Evolutionary conservation across 1,140 invertebrate genomes (phyloP).

Genomic region (Zaprionus camerounensis): DNA sequence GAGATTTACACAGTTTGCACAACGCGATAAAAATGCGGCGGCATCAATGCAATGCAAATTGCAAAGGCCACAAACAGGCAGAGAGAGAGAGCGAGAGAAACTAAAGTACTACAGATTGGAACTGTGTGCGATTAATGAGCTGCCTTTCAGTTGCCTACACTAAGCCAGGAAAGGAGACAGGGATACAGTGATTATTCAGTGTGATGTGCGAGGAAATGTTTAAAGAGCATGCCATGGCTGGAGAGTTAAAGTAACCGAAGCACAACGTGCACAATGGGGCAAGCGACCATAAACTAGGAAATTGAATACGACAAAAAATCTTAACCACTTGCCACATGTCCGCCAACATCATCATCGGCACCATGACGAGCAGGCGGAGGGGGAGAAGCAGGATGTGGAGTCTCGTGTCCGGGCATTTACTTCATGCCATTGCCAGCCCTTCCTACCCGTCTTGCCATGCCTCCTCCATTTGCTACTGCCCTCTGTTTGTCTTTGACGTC

Average conservation of each 20-base stretch:
- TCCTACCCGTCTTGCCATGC: background rate
- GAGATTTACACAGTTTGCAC: constrained; percentile 66
- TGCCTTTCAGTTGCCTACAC: background rate
- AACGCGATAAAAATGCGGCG: constrained; percentile 61
- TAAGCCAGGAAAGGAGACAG: background rate
- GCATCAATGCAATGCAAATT: constrained; percentile 79
- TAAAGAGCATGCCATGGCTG: background rate
- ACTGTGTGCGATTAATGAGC: constrained; percentile 17
- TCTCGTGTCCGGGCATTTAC: constrained; percentile 24
- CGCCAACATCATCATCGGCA: background rate
- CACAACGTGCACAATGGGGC: constrained; percentile 2
- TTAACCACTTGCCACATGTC: constrained; percentile 62
- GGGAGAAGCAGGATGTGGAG: background rate
- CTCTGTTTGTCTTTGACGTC: constrained; percentile 69
- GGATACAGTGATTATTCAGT: background rate
- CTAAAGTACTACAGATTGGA: too few species aligned
- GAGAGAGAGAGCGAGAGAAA: background rate
- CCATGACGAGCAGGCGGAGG: too few species aligned
- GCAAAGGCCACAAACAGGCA: constrained; percentile 62
- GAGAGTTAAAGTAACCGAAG: constrained; percentile 39
- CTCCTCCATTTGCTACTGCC: constrained; percentile 42
- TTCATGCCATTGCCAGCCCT: constrained; percentile 28
- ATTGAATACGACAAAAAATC: constrained; percentile 80
- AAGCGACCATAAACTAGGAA: constrained; percentile 61
- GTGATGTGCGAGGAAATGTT: background rate